Evolutionary conservation across 1,140 invertebrate species (phyloP), one percentile per base, ranked within the genome.

Genomic region (Venustaconcha ellipsiformis): DNA sequence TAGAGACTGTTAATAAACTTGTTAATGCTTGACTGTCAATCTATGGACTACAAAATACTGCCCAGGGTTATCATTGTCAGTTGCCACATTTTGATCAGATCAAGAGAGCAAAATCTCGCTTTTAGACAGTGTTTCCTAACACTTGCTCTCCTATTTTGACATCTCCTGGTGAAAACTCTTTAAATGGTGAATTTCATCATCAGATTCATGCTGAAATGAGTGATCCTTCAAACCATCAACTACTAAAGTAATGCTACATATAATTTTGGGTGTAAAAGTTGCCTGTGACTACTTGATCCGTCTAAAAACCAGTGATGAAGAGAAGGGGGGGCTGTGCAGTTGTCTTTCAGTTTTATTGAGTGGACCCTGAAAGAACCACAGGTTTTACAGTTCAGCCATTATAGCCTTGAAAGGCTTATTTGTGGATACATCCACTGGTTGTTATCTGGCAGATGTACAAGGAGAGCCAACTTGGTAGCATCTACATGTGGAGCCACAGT

Each of bases 321-420:
- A 68, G 6, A 0, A 58, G 26, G 26, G 26, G 26, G 26, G 26
- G 2, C 26, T 30, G 4, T 30, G 26, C 26, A 30, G 26, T 30
- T 30, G 26, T 30, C 26, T 30, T 30, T 30, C 26, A 30, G 26
- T 30, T 30, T 30, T 30, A 30, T 30, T 4, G 4, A 30, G 2
- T 30, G 26, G 26, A 30, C 1, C 26, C 26, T 30, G 26, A 30
- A 30, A 30, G 26, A 30, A 30, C 26, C 26, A 30, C 26, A 30
- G 2, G 26, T 30, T 30, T 2, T 30, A 30, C 26, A 30, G 26
- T 30, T 30, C 26, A 30, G 2, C 37, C 4, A 74, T 14, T 37
- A 56, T 74, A 15, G 20, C 59, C 23, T 76, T 76, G 26, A 76
- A 70, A 0, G 74, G 74, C 56, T 62, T 63, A 26, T 74, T 74